These are phyloP conservation scores for Stomatorhinus ivindoensis DNA, from an alignment of 2,113 vertebrate species.

Conservation along the genomic window DNA sequence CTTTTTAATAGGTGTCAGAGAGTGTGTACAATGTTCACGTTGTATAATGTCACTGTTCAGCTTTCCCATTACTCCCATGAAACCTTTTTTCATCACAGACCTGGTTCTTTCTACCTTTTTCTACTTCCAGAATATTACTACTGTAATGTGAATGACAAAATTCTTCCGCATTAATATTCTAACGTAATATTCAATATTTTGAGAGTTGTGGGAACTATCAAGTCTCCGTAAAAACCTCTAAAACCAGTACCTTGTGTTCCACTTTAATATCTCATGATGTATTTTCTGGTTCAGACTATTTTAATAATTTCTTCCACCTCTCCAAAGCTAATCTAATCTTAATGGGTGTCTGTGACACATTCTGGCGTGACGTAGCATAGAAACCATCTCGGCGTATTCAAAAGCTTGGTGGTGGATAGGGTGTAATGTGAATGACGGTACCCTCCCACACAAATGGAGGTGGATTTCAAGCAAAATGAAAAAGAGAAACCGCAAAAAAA, in stretches of 20 bases:
- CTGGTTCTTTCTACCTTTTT: neutral
- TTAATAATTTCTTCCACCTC: neutral
- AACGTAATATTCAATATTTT: neutral
- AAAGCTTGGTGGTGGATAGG: neutral
- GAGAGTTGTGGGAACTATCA: neutral
- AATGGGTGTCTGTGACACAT: neutral
- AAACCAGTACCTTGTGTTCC: neutral
- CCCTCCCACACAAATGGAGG: neutral
- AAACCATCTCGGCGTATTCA: neutral
- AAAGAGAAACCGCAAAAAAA: neutral
- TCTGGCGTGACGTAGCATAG: neutral
- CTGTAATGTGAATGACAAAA: neutral
- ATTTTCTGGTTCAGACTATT: conserved; percentile 8
- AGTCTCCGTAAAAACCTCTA: neutral
- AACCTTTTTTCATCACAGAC: neutral
- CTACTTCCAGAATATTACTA: neutral
- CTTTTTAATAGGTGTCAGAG: neutral
- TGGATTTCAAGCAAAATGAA: neutral
- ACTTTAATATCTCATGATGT: neutral
- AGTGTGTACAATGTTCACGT: neutral
- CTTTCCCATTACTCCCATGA: neutral
- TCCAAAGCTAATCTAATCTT: conserved; percentile 12
- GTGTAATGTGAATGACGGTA: neutral
- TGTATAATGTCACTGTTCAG: neutral
- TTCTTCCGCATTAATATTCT: neutral